Conservation (phyloP, 2,113 vertebrate genomes). For the Loxodonta africana region DNA sequence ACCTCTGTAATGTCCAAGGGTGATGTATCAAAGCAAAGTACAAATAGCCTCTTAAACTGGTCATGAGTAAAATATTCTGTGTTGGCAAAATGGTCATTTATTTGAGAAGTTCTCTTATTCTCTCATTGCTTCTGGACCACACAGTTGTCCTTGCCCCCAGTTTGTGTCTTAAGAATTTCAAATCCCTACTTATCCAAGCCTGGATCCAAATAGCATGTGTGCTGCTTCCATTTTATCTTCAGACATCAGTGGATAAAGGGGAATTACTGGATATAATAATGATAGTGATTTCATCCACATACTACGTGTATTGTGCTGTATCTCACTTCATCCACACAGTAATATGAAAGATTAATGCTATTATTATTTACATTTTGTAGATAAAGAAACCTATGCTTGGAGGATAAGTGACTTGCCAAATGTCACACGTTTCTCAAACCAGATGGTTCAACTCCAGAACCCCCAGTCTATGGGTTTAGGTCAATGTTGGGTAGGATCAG, state of each 20-base stretch:
- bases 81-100: neutral
- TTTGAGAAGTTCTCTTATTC: neutral
- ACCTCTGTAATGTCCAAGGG: neutral
- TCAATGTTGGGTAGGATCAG: neutral
- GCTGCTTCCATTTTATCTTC: neutral
- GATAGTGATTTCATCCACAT: neutral
- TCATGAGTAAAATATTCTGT: neutral
- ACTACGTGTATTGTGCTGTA: neutral
- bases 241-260: neutral
- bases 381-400: neutral
- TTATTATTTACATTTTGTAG: neutral
- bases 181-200: neutral
- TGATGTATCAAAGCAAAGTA: neutral
- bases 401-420: neutral
- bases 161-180: neutral
- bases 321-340: neutral
- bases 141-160: neutral
- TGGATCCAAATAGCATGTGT: rapidly evolving
- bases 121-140: neutral
- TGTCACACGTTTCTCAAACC: neutral
- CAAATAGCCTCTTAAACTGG: neutral
- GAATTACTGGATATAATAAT: neutral
- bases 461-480: neutral
- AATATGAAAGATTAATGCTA: neutral
- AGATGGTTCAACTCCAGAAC: neutral